Evolutionary conservation across 2,797 vertebrate genomes (phyloP).

Genomic region (Sebastes minor): DNA sequence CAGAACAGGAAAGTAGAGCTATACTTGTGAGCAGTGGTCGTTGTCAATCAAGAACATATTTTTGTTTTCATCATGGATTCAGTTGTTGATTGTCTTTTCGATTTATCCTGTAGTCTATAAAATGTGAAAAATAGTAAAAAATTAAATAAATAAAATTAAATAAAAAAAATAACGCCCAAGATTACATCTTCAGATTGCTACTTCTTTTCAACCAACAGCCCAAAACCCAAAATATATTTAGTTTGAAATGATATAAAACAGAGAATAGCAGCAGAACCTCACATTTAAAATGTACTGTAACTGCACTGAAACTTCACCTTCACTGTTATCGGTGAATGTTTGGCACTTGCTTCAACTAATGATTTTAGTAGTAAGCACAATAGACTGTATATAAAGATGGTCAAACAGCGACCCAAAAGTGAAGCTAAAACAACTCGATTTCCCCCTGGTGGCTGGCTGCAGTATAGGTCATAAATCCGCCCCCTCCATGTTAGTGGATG

Average conservation of each 20-base stretch:
- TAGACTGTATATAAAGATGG: too few species aligned
- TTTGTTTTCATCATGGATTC: neutral
- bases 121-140: neutral
- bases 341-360: neutral
- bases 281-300: neutral
- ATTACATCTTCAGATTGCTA: neutral
- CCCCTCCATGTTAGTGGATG: too few species aligned
- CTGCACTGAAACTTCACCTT: too few species aligned
- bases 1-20: conserved; percentile 18
- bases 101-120: neutral
- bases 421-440: too few species aligned
- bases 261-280: neutral
- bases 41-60: conserved; percentile 32
- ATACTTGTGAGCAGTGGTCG: conserved; percentile 14
- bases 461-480: too few species aligned
- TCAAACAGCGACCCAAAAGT: too few species aligned
- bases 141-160: too few species aligned
- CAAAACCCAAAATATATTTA: neutral
- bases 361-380: neutral
- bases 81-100: neutral
- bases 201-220: neutral
- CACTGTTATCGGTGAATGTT: neutral
- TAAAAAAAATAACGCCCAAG: neutral
- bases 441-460: too few species aligned
- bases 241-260: neutral